Conservation (phyloP, 2,888 invertebrate species). For the Agriopis leucophaearia region DNA sequence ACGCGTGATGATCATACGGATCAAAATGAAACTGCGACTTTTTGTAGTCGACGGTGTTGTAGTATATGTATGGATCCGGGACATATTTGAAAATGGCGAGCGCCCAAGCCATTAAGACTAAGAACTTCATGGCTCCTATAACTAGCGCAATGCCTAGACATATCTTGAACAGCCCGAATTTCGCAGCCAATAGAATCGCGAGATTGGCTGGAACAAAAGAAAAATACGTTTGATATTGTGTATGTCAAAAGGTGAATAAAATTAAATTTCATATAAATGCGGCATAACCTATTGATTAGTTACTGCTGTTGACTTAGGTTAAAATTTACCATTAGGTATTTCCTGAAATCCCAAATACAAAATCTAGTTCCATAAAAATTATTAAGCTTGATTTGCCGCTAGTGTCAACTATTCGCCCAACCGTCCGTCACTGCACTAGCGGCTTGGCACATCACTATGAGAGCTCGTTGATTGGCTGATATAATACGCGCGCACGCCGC, state of each 20-base stretch:
- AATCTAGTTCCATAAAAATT: too few species aligned
- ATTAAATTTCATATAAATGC: too few species aligned
- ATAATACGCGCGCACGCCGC: too few species aligned
- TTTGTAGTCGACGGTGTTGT: slow-evolving; percentile 48
- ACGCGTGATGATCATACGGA: slow-evolving; percentile 42
- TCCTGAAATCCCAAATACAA: too few species aligned
- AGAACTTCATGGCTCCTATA: slow-evolving; percentile 65
- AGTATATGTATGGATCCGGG: slow-evolving; percentile 68
- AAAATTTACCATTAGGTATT: too few species aligned
- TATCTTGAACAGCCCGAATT: slow-evolving; percentile 76
- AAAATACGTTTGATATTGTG: slow-evolving; percentile 34
- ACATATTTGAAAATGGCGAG: slow-evolving; percentile 69
- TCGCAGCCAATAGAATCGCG: slow-evolving; percentile 69
- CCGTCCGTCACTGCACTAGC: too few species aligned
- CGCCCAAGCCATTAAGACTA: slow-evolving; percentile 74
- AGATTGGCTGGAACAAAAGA: slow-evolving; percentile 80
- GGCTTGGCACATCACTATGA: too few species aligned
- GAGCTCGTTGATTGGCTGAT: too few species aligned
- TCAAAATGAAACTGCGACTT: slow-evolving; percentile 39
- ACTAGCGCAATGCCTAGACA: slow-evolving; percentile 68
- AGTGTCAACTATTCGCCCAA: too few species aligned
- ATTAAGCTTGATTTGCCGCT: too few species aligned
- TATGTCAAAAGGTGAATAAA: not conserved
- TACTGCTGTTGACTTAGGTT: too few species aligned
- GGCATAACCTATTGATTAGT: too few species aligned